Percentiles rank a stretch among this genome's conserved stretches.
These are phyloP conservation scores for Asobara japonica DNA, from an alignment of 1,140 invertebrate species.

Conservation along the genomic window DNA sequence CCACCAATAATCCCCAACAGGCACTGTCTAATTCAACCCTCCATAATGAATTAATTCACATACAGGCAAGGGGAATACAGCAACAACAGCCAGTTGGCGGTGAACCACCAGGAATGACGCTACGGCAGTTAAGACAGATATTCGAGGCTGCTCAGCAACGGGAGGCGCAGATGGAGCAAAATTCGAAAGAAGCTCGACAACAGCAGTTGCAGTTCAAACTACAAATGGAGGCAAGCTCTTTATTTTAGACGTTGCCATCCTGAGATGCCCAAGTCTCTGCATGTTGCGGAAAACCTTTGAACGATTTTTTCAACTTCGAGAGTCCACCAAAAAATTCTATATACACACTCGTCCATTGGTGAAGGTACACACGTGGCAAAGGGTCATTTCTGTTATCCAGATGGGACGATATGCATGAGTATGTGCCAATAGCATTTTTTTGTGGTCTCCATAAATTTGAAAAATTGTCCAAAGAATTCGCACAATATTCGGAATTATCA, in stretches of 20 bases:
- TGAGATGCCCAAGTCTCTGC: no score
- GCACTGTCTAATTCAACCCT: conserved; percentile 55
- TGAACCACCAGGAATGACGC: conserved; percentile 58
- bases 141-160: conserved; percentile 79
- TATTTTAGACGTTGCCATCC: conserved; percentile 26
- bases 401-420: no score
- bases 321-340: no score
- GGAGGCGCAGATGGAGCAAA: conserved; percentile 78
- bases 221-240: conserved; percentile 73
- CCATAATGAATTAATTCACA: conserved; percentile 63
- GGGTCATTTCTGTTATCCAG: no score
- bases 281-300: not conserved
- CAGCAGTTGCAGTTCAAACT: conserved; percentile 82
- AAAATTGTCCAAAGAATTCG: no score
- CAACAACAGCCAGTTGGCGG: conserved; percentile 48
- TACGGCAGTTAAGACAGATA: conserved; percentile 72
- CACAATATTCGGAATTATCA: no score
- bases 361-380: no score
- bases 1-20: conserved; percentile 60
- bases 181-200: conserved; percentile 79
- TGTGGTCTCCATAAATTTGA: no score
- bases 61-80: conserved; percentile 56
- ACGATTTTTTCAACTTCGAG: no score
- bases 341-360: no score
- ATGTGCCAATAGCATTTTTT: no score